Evolutionary conservation across 2,797 vertebrate genomes (phyloP).

Genomic region (Coregonus suidteri): DNA sequence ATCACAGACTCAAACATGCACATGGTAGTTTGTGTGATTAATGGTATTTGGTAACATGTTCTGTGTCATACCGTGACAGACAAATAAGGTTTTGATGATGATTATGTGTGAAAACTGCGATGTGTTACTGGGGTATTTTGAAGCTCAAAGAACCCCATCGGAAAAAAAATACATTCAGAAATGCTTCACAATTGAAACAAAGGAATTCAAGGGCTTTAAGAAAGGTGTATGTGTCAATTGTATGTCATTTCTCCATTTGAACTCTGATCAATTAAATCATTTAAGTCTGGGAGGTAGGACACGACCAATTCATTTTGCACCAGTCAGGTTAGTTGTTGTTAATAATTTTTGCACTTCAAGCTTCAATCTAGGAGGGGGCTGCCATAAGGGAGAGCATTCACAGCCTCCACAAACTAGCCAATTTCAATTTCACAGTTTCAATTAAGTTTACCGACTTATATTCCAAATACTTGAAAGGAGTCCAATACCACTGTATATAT

Average conservation of each 20-base stretch:
- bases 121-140: constrained; percentile 4
- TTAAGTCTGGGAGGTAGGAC: background rate
- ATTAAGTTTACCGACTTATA: constrained; percentile 16
- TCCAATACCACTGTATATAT: constrained; percentile 10
- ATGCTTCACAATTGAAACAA: background rate
- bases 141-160: background rate
- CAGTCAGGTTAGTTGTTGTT: background rate
- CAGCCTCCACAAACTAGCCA: constrained; percentile 2
- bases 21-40: constrained; percentile 56
- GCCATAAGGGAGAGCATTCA: constrained; percentile 2
- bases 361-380: background rate
- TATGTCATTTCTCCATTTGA: background rate
- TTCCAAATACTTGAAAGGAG: constrained; percentile 16
- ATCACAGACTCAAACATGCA: constrained; percentile 49
- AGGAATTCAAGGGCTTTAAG: background rate
- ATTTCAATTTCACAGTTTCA: constrained; percentile 3
- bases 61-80: constrained; percentile 40
- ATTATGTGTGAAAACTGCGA: constrained; percentile 18
- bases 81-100: constrained; percentile 38
- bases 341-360: constrained; percentile 10
- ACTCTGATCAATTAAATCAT: background rate
- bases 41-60: constrained; percentile 49
- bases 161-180: background rate
- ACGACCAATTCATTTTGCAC: no score
- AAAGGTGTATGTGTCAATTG: background rate